Percentiles rank a stretch among this genome's conserved stretches.
phyloP scores from a whole-genome alignment of 2,888 invertebrate genomes.

The Melipona beecheii region DNA sequence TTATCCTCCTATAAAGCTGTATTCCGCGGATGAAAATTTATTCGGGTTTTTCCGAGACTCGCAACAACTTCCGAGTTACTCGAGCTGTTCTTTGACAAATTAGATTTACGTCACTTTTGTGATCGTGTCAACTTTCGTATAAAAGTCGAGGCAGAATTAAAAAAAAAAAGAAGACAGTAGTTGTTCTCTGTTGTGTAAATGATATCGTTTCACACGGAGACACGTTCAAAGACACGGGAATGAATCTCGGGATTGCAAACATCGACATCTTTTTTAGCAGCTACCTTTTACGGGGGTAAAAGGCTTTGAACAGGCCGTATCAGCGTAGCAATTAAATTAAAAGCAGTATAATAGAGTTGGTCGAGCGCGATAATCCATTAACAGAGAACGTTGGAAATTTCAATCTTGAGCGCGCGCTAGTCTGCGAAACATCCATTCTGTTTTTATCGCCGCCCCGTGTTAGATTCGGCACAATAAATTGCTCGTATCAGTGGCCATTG shows the following conservation, averaged over 20 bases:
- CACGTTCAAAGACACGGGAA: too few species aligned
- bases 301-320: slow-evolving; percentile 2
- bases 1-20: slow-evolving; percentile 8
- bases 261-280: not conserved
- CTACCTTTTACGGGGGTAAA: not conserved
- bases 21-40: slow-evolving; percentile 17
- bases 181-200: not conserved
- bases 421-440: slow-evolving; percentile 6
- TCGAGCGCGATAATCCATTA: slow-evolving; percentile 38
- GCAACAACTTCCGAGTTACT: slow-evolving; percentile 11
- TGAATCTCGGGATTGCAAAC: not conserved
- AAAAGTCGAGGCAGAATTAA: not conserved
- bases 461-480: slow-evolving; percentile 29
- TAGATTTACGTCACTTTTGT: not conserved
- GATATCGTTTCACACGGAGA: too few species aligned
- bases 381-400: slow-evolving; percentile 30
- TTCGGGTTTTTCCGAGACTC: not conserved
- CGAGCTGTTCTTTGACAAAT: not conserved
- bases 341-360: slow-evolving; percentile 14
- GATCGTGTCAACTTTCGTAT: not conserved
- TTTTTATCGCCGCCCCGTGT: slow-evolving; percentile 3
- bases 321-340: slow-evolving; percentile 36
- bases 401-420: slow-evolving; percentile 6
- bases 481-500: slow-evolving; percentile 11
- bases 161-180: not conserved